Conservation (phyloP, 2,888 invertebrate species). For the Ferrisia virgata region DNA sequence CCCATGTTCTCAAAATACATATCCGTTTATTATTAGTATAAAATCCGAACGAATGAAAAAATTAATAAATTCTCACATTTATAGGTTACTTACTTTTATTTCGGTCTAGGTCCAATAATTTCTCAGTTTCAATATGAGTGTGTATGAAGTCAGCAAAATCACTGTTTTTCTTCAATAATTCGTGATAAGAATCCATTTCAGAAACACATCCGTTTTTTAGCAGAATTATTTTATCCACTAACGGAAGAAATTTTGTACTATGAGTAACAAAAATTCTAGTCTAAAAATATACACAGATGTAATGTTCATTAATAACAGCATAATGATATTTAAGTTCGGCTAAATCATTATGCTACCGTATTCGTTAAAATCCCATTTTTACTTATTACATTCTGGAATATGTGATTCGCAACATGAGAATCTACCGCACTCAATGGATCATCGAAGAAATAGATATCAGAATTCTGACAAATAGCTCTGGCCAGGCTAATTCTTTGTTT, state of each 20-base stretch:
- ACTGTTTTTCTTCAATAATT: conserved; percentile 75
- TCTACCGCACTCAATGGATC: conserved; percentile 79
- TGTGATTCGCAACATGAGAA: conserved; percentile 63
- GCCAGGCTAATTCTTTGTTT: conserved; percentile 89
- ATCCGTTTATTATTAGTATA: no score
- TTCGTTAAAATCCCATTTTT: conserved; percentile 54
- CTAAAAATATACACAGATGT: conserved; percentile 50
- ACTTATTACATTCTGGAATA: conserved; percentile 64
- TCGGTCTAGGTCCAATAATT: neutral
- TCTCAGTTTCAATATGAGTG: neutral
- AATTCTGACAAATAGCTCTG: conserved; percentile 82
- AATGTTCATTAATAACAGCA: neutral
- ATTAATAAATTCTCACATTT: no score
- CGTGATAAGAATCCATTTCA: conserved; percentile 85
- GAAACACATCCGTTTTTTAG: conserved; percentile 81
- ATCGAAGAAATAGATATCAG: conserved; percentile 88
- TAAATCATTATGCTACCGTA: conserved; percentile 51
- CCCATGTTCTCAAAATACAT: no score
- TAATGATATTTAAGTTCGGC: neutral
- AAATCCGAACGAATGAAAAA: no score
- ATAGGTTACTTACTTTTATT: no score
- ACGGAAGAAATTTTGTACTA: conserved; percentile 85
- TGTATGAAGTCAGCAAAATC: conserved; percentile 61
- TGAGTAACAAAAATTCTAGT: conserved; percentile 94
- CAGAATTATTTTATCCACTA: conserved; percentile 86